phyloP scores from a whole-genome alignment of 2,113 vertebrate species.

The Tragelaphus strepsiceros region DNA sequence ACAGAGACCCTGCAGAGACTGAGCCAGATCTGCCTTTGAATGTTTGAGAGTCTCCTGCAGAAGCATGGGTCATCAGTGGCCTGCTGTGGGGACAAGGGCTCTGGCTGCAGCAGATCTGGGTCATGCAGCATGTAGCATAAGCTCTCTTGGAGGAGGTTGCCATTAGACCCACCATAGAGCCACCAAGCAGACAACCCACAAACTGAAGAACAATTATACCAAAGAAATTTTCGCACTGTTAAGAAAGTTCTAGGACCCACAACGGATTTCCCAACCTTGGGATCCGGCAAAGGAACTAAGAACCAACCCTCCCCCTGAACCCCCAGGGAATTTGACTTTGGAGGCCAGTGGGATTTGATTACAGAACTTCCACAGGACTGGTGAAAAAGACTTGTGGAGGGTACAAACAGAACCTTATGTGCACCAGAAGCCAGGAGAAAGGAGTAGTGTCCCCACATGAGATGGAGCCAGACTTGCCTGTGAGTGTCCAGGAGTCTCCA shows the following conservation, averaged over 20 bases:
- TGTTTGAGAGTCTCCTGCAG: not conserved
- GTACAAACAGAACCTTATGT: not conserved
- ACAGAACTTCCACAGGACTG: not conserved
- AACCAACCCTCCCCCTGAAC: rapidly evolving
- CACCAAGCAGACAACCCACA: rapidly evolving
- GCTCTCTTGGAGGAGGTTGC: not conserved
- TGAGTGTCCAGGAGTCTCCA: not conserved
- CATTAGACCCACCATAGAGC: not conserved
- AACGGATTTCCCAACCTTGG: not conserved
- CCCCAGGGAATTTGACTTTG: not conserved
- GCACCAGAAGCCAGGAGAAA: not conserved
- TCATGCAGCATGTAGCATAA: not conserved
- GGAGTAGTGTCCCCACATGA: not conserved
- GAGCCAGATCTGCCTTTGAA: not conserved
- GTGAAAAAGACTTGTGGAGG: not conserved
- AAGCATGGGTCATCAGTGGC: not conserved
- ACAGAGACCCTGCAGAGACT: not conserved
- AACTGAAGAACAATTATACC: not conserved
- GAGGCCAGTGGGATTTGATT: not conserved
- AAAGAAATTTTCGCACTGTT: not conserved
- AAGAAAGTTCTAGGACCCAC: not conserved
- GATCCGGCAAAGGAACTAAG: not conserved
- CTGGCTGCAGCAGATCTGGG: not conserved
- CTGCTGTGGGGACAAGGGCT: not conserved
- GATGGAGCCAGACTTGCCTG: not conserved